Evolutionary conservation across 2,797 vertebrate genomes (phyloP), one percentile per base, ranked within the genome.

Genomic region (Takifugu rubripes): DNA sequence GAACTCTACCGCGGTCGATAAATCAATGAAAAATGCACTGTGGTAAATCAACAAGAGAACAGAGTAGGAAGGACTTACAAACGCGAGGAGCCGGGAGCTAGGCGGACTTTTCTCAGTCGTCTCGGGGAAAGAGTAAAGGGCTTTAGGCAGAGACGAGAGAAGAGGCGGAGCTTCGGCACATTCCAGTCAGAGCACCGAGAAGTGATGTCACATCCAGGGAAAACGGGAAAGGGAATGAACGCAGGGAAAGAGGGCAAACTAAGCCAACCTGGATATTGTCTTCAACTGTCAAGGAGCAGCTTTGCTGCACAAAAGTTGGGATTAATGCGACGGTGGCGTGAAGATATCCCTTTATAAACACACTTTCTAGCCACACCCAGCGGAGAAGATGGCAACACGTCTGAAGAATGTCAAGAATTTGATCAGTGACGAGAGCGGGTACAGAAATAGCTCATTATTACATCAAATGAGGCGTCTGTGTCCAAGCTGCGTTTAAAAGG

Each of bases 151-250:
- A 40, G 64, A 63, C 61, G 63, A 63, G 63, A 52, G 52, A 36
- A 56, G 49, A 56, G 87, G 87, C 44, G 85, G 84, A 77, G 81
- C 74, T 72, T 83, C 7, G 56, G 71, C 77, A 77, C 88, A 89
- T 90, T 90, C 87, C 88, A 76, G 73, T 78, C 64, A 56, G 61
- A 79, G 77, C 75, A 73, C 68, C 56, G 77, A 81, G 83, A 72
- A 78, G 68, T 89, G 87, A 87, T 87, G 88, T 90, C 87, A 90
- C 81, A 65, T 64, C 56, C 44, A 64, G 58, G 52, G 55, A 78
- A 74, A 64, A 5, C 72, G 3, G 21, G 27, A 29, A 31, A 75
- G 79, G 71, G 52, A 75, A 68, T 64, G 66, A 66, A 47, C 66
- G 60, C 33, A 59, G 47, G 24, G 56, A 66, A 54, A 24, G 9